Base-by-base conservation (phyloP, 2,797 vertebrate species). In the Hydrocynus forskahlii region DNA sequence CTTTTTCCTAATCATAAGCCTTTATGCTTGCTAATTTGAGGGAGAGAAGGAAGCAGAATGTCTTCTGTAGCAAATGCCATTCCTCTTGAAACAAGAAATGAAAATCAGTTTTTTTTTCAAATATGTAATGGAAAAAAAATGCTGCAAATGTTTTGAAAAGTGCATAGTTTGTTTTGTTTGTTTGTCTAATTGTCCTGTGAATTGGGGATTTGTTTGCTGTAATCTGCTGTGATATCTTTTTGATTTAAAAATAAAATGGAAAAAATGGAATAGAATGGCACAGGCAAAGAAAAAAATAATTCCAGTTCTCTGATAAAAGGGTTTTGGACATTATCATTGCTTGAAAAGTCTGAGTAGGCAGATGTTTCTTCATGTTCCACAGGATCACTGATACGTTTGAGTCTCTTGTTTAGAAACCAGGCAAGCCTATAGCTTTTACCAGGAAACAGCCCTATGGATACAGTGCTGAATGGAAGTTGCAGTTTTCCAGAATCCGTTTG, bases 1-100 rank as follows among this genome's bases (percentile, higher is more conserved):
- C 84, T 86, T 84, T 80, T 72, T 78, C 57, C 77, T 91, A 92
- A 94, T 94, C 90, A 91, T 87, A 73, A 35, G 80, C 88, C 88
- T 91, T 94, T 92, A 92, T 92, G 84, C 87, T 84, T 86, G 87
- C 79, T 89, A 86, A 92, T 93, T 92, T 91, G 80, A 90, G 87
- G 90, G 88, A 90, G 87, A 88, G 86, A 89, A 91, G 87, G 82
- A 91, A 90, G 92, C 8, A 17, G 57, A 81, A 57, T 73, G 60
- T 76, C 64, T 59, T 76, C 21, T 57, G 60, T 10, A 40, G 48
- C 48, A 45, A 14, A 85, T 79, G 79, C 1, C 19, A 21, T 52
- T 69, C 67, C 38, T 45, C 16, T 70, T 17, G 14, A 17, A 73
- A 71, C 71, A 76, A 45, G 84, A 83, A 86, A 89, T 88, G 89